phyloP scores from a whole-genome alignment of 2,888 invertebrate species.

The Stomorhina lunata region DNA sequence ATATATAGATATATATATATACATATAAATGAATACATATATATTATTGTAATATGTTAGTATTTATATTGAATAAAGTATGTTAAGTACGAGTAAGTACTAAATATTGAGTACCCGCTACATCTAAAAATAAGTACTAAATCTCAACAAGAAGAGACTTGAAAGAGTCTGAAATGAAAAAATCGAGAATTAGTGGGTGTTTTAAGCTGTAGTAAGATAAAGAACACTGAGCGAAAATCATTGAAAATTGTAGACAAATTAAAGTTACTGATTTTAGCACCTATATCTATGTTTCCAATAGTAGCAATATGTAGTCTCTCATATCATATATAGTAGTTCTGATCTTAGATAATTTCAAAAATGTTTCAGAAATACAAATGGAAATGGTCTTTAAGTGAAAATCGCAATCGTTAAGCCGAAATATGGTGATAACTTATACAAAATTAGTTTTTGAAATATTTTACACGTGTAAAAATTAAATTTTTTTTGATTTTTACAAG shows the following conservation, averaged over 20 bases:
- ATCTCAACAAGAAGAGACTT: slow-evolving; percentile 21
- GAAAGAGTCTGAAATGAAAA: slow-evolving; percentile 5
- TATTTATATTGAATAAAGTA: too few relatives aligned
- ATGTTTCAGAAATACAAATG: too few relatives aligned
- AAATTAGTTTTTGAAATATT: neutral
- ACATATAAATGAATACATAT: neutral
- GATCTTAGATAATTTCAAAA: too few relatives aligned
- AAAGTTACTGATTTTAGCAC: too few relatives aligned
- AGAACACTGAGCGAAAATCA: neutral
- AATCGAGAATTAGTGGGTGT: slow-evolving; percentile 30
- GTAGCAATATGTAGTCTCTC: too few relatives aligned
- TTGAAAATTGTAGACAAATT: neutral
- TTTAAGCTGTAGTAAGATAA: slow-evolving; percentile 2
- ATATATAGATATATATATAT: too few relatives aligned
- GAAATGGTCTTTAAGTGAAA: too few relatives aligned
- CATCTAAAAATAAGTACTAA: neutral
- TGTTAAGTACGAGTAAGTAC: too few relatives aligned
- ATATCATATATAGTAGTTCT: too few relatives aligned
- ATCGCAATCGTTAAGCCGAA: too few relatives aligned
- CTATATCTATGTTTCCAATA: too few relatives aligned
- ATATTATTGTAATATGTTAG: too few relatives aligned
- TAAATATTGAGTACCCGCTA: neutral
- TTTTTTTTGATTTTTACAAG: neutral
- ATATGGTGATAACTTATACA: neutral
- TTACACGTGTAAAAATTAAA: neutral